Evolutionary conservation across 2,888 invertebrate species (phyloP).

Genomic region (Chrysopilus asiliformis): DNA sequence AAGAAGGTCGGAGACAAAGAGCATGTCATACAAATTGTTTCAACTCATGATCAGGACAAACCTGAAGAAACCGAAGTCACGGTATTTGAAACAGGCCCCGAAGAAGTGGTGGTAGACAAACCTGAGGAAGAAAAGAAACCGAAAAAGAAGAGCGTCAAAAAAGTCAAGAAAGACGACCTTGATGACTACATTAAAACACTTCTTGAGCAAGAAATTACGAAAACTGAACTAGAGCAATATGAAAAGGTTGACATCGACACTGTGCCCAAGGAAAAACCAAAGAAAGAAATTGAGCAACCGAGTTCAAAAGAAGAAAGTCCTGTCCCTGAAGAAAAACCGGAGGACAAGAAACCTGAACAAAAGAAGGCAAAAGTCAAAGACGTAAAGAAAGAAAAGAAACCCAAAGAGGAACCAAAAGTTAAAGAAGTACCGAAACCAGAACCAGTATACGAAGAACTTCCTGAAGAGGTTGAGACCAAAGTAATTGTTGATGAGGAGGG

Average conservation of each 20-base stretch:
- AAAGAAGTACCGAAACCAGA: slow-evolving; percentile 19
- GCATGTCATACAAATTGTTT: slow-evolving; percentile 38
- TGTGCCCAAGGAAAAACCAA: slow-evolving; percentile 19
- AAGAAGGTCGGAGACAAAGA: slow-evolving; percentile 35
- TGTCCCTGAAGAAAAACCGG: slow-evolving; percentile 14
- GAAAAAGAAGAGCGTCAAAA: slow-evolving; percentile 22
- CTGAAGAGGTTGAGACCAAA: slow-evolving; percentile 11
- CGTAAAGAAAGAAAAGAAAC: slow-evolving; percentile 25
- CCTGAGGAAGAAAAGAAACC: slow-evolving; percentile 19
- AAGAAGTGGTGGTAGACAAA: slow-evolving; percentile 21
- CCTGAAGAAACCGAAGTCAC: slow-evolving; percentile 29
- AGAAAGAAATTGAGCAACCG: slow-evolving; percentile 14
- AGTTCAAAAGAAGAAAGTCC: slow-evolving; percentile 17
- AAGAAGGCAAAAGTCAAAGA: too few relatives aligned
- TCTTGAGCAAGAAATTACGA: slow-evolving; percentile 24
- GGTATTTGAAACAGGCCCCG: slow-evolving; percentile 22
- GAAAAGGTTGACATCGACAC: slow-evolving; percentile 25
- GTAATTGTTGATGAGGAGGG: slow-evolving; percentile 20
- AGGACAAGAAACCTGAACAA: slow-evolving; percentile 3
- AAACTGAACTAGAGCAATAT: slow-evolving; percentile 28
- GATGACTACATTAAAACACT: slow-evolving; percentile 24
- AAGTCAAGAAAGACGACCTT: slow-evolving; percentile 23
- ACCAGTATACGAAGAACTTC: slow-evolving; percentile 2
- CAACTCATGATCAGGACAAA: slow-evolving; percentile 33
- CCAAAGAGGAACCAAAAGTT: slow-evolving; percentile 21